Evolutionary conservation across 2,888 invertebrate genomes (phyloP).

Genomic region (Tipula vernalis): DNA sequence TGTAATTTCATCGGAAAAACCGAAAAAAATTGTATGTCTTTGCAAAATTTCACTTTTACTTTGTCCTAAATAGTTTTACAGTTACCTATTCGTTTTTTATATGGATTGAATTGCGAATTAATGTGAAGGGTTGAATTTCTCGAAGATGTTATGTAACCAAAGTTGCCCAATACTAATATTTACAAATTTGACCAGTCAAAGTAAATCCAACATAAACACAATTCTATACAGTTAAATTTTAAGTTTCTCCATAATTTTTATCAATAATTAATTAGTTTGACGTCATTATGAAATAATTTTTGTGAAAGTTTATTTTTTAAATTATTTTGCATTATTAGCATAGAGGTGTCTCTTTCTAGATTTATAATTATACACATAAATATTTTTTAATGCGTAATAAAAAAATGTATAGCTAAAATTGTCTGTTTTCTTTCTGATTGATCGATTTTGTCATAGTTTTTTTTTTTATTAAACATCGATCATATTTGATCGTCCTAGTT

Average conservation of each 20-base stretch:
- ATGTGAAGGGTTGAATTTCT: neutral
- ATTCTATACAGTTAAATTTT: neutral
- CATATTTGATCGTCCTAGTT: neutral
- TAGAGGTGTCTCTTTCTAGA: neutral
- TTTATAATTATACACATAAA: neutral
- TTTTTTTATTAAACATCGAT: neutral
- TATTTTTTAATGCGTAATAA: neutral
- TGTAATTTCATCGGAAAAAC: conserved; percentile 6
- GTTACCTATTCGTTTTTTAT: neutral
- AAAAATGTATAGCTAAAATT: neutral
- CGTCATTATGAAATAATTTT: conserved; percentile 6
- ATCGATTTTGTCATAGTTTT: neutral
- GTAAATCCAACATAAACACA: no score
- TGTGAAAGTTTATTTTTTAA: conserved; percentile 6
- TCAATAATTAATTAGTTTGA: neutral
- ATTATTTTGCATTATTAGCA: neutral
- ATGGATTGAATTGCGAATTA: neutral
- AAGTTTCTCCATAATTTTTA: neutral
- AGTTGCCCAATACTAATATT: no score
- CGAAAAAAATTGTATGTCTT: neutral
- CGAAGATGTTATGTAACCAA: no score
- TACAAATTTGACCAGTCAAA: no score
- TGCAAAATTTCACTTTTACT: conserved; percentile 10
- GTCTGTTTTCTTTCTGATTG: neutral
- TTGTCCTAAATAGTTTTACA: neutral